Evolutionary conservation across 1,140 invertebrate genomes (phyloP), one percentile per base, ranked within the genome.

Genomic region (Atta colombica): DNA sequence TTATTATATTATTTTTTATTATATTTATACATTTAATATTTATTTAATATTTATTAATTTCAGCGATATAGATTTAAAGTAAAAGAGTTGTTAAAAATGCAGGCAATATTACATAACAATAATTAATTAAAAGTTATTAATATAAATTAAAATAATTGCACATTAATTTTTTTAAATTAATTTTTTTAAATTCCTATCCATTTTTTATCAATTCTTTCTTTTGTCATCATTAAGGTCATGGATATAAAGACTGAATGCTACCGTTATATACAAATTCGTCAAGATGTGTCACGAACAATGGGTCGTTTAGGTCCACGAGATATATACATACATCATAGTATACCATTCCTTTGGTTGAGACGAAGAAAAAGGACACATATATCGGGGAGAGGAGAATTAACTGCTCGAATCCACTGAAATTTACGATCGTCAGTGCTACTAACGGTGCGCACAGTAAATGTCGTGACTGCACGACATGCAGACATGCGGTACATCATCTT

Each of bases 191-290:
- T n/a, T 39, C 12, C 8, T 21, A 12, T 25, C 8, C 6, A n/a
- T 28, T 63, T 82, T 25, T 4, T 10, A n/a, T 28, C 87, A 53
- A 82, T 82, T 39, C 74, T 49, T 80, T 61, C 80, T 77, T 86
- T 87, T 87, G 63, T 77, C 66, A 77, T 86, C 53, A 84, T 74
- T 90, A 80, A n/a, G 1, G 25, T 28, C 71, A 80, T 88, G 85
- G 77, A 72, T 90, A 81, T 49, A 21, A 53, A 39, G 25, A 53
- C 90, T 90, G 86, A 85, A 18, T 63, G 92, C 91, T 89, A 93
- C 93, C 92, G 94, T 95, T 95, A 95, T 94, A 94, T 95, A 95
- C 94, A 95, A 95, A 95, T 95, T 95, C 95, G 94, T 95, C 94
- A 95, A 81, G 94, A 91, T 90, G 93, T 92, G 93, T 92, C 82